Evolutionary conservation across 2,888 invertebrate species (phyloP).

Genomic region (Meandrusa payeni): DNA sequence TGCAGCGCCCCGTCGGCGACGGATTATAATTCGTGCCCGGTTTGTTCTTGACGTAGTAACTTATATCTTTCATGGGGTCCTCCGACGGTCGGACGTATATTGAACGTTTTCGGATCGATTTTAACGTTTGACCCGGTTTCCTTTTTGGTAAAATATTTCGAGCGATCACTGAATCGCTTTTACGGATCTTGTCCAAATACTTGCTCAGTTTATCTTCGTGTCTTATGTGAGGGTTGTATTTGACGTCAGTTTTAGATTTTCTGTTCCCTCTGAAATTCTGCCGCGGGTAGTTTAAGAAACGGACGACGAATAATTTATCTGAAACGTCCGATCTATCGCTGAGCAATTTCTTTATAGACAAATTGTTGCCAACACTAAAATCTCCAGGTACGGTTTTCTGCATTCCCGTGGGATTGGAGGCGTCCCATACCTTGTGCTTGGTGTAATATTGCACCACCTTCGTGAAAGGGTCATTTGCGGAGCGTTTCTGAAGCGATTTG

Average conservation of each 20-base stretch:
- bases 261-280: constrained; percentile 29
- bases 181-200: constrained; percentile 35
- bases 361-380: constrained; percentile 42
- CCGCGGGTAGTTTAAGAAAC: too few species aligned
- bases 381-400: too few species aligned
- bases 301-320: too few species aligned
- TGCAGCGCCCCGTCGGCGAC: constrained; percentile 37
- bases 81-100: constrained; percentile 36
- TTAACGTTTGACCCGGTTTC: constrained; percentile 22
- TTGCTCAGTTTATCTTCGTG: constrained; percentile 35
- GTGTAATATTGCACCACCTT: constrained; percentile 53
- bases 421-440: constrained; percentile 59
- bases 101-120: constrained; percentile 32
- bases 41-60: constrained; percentile 55
- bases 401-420: constrained; percentile 44
- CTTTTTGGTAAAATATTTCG: too few species aligned
- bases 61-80: constrained; percentile 50
- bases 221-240: constrained; percentile 32
- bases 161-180: constrained; percentile 28
- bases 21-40: constrained; percentile 39
- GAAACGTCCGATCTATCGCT: constrained; percentile 33
- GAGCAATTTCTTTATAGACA: constrained; percentile 29
- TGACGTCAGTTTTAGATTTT: constrained; percentile 33
- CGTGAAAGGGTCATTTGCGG: constrained; percentile 39
- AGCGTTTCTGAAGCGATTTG: constrained; percentile 43